Evolutionary conservation across 2,888 invertebrate species (phyloP), one percentile per base, ranked within the genome.

Genomic region (Unio delphinus): DNA sequence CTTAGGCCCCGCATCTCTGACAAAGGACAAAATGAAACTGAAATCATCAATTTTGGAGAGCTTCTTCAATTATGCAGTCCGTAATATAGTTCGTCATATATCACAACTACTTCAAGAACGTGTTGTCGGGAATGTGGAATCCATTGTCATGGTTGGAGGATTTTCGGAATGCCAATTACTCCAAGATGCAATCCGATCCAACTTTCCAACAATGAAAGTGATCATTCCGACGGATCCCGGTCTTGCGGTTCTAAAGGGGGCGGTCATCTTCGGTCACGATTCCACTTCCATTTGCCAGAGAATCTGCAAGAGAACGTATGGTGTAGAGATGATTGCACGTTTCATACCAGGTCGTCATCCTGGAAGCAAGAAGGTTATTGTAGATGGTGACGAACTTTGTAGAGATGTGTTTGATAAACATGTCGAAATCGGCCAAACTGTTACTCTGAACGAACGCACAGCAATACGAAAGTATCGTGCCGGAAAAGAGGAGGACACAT

Each of bases 31-130:
- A 60, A 30, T 75, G 4, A 64, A 55, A 45, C 70, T 80, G 8
- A 69, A 69, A 17, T 62, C 72, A 8, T 63, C 65, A 11, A 60
- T 74, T 6, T 66, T 76, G 6, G 71, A 73, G 59, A 64, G 61
- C 54, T 58, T 80, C 3, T 80, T 76, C 57, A 60, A 66, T 18
- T 57, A 64, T 7, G 65, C 73, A 30, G 69, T 68, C 18, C 67
- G 75, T 20, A 76, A 70, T 55, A 67, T 78, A 34, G 67, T 74
- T 3, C 30, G 69, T 17, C 76, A 76, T 61, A 59, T 78, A 5
- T 34, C 70, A 11, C 58, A 61, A 15, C 69, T 80, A 1, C 70
- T 78, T 56, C 34, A 57, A 0, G 63, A 70, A 5, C 65, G 60
- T n/a, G 59, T 66, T 15, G 70, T 76, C 57, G 67, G 59, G n/a